phyloP scores from a whole-genome alignment of 2,113 vertebrate genomes.

The Cygnus atratus region DNA sequence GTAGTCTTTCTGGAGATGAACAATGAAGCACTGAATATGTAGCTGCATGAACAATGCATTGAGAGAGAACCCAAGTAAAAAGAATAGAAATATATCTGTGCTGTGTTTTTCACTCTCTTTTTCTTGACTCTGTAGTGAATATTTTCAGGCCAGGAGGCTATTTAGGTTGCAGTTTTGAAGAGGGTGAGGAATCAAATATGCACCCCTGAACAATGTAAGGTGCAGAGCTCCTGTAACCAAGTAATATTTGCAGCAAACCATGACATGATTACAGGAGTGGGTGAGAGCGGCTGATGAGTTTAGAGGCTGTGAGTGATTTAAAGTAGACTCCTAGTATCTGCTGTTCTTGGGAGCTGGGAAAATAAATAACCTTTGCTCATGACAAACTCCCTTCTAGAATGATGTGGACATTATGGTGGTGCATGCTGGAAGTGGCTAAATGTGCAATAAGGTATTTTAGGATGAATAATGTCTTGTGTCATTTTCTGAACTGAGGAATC shows the following conservation, averaged over 20 bases:
- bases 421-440: neutral
- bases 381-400: neutral
- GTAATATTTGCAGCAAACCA: neutral
- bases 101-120: neutral
- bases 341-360: neutral
- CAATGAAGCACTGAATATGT: neutral
- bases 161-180: neutral
- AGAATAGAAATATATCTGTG: neutral
- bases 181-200: neutral
- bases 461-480: neutral
- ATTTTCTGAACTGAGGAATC: neutral
- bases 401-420: fast-evolving
- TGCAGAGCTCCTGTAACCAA: neutral
- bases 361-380: neutral
- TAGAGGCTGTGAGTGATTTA: neutral
- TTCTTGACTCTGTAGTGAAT: neutral
- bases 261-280: neutral
- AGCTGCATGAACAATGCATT: neutral
- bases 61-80: neutral
- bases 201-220: neutral
- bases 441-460: neutral
- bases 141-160: neutral
- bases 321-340: neutral
- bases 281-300: neutral
- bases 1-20: neutral